A percentile compares a stretch with the other conserved stretches of the same genome.
Evolutionary conservation across 2,888 invertebrate species (phyloP).

Genomic region (Abrostola triplasia): DNA sequence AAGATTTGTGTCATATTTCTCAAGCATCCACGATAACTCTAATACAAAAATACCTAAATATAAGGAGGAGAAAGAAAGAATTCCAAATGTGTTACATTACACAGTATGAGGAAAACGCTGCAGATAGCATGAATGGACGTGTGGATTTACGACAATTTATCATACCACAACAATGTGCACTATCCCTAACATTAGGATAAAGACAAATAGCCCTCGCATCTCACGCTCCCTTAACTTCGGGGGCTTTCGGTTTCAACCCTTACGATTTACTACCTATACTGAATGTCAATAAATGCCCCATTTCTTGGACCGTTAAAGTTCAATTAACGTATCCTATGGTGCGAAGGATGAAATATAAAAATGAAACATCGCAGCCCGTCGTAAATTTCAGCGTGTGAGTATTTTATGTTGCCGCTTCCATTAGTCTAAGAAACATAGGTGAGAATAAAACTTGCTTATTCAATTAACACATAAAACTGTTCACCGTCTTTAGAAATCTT

Average conservation of each 20-base stretch:
- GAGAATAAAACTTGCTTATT: slow-evolving; percentile 23
- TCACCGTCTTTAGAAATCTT: slow-evolving; percentile 3
- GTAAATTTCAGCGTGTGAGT: slow-evolving; percentile 76
- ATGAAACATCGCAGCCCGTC: slow-evolving; percentile 69
- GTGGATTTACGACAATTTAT: slow-evolving; percentile 40
- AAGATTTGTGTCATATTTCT: too few relatives aligned
- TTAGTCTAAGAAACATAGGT: slow-evolving; percentile 54
- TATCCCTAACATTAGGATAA: slow-evolving; percentile 56
- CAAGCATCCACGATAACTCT: too few relatives aligned
- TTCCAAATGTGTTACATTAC: slow-evolving; percentile 10
- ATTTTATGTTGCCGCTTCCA: slow-evolving; percentile 73
- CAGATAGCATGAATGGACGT: slow-evolving; percentile 37
- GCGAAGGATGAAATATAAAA: slow-evolving; percentile 84
- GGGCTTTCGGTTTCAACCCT: slow-evolving; percentile 60
- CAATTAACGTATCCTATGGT: slow-evolving; percentile 78
- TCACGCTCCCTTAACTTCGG: slow-evolving; percentile 55
- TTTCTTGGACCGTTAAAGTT: slow-evolving; percentile 80
- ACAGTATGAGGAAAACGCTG: slow-evolving; percentile 19
- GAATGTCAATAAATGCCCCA: slow-evolving; percentile 75
- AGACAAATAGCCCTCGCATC: slow-evolving; percentile 56
- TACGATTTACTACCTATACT: slow-evolving; percentile 63
- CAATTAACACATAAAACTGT: slow-evolving; percentile 7
- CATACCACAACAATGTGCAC: slow-evolving; percentile 49
- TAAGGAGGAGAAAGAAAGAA: background rate
- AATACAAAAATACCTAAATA: background rate